Conservation (phyloP, 2,888 invertebrate species). For the Copidosoma aretas region DNA sequence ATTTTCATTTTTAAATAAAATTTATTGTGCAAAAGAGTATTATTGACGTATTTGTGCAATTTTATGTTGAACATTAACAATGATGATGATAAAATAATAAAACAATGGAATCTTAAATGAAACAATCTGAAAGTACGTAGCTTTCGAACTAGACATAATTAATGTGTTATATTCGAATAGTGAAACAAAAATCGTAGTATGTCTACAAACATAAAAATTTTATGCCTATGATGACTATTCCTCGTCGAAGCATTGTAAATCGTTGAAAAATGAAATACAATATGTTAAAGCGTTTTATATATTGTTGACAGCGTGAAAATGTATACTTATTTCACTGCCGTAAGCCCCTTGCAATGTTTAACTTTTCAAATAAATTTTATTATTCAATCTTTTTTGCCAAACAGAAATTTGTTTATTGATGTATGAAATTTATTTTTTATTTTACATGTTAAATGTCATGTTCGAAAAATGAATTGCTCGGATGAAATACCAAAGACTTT, state of each 20-base stretch:
- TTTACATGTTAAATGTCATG: conserved; percentile 13
- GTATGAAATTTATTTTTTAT: conserved; percentile 7
- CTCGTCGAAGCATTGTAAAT: conserved; percentile 11
- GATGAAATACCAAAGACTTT: no score
- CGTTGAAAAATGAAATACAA: conserved; percentile 12
- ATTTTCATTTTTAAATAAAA: conserved; percentile 10
- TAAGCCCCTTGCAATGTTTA: conserved; percentile 12
- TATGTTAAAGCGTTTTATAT: conserved; percentile 5
- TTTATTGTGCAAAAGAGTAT: neutral
- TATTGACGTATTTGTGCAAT: conserved; percentile 19
- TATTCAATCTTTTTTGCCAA: conserved; percentile 23
- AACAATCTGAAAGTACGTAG: conserved; percentile 34
- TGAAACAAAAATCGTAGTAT: neutral
- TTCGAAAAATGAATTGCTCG: neutral
- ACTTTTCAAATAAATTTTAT: conserved; percentile 16
- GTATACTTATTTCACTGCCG: conserved; percentile 23
- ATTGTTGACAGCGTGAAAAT: neutral
- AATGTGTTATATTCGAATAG: conserved; percentile 18
- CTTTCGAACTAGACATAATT: conserved; percentile 28
- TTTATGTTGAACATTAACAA: conserved; percentile 14
- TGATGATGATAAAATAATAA: conserved; percentile 11
- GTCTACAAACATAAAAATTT: conserved; percentile 11
- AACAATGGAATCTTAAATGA: conserved; percentile 8
- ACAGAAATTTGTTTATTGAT: no score
- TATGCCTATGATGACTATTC: conserved; percentile 2